Evolutionary conservation across 2,888 invertebrate genomes (phyloP).

Genomic region (Cephus pygmeus): DNA sequence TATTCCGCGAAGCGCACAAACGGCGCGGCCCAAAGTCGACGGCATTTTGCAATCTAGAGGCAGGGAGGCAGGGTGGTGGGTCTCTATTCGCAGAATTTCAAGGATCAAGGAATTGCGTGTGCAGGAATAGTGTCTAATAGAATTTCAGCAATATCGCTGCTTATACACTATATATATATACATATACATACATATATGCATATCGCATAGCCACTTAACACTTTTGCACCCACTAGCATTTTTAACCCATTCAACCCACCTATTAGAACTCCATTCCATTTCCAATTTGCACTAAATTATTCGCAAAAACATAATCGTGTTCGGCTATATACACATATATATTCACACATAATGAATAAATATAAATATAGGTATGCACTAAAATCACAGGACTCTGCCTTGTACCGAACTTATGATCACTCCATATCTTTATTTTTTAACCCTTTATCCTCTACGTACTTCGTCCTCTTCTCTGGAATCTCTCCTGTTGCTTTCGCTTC

Average conservation of each 20-base stretch:
- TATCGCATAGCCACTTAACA: background rate
- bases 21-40: background rate
- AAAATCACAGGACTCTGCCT: too few relatives aligned
- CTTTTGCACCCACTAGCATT: background rate
- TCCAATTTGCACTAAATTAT: slow-evolving; percentile 46
- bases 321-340: background rate
- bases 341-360: too few relatives aligned
- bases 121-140: background rate
- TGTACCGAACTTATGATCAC: background rate
- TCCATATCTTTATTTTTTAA: background rate
- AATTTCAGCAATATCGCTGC: background rate
- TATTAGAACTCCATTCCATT: slow-evolving; percentile 40
- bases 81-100: background rate
- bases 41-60: background rate
- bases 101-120: background rate
- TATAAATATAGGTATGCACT: too few relatives aligned
- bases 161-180: background rate
- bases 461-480: background rate
- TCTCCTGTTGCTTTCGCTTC: background rate
- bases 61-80: background rate
- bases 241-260: background rate
- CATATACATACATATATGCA: background rate
- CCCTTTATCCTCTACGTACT: background rate
- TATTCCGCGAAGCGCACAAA: background rate
- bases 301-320: slow-evolving; percentile 28